phyloP scores from a whole-genome alignment of 2,888 invertebrate genomes.

The Byasa hedistus region DNA sequence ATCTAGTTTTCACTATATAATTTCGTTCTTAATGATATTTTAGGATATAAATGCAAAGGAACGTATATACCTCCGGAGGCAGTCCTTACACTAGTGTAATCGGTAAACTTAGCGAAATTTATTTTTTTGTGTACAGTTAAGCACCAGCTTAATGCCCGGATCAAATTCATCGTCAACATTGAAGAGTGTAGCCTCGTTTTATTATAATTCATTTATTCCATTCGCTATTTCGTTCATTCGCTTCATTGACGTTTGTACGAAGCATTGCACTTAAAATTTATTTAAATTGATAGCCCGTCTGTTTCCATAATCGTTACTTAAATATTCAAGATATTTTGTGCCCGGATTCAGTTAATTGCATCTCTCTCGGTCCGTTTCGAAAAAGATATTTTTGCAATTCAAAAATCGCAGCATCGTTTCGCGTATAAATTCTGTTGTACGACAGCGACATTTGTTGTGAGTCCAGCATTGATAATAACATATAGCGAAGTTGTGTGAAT shows the following conservation, averaged over 20 bases:
- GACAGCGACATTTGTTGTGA: too few species aligned
- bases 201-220: conserved; percentile 40
- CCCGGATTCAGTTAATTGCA: conserved; percentile 29
- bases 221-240: conserved; percentile 41
- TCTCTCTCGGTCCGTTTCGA: conserved; percentile 14
- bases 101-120: too few species aligned
- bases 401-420: not conserved
- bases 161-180: not conserved
- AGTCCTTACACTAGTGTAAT: too few species aligned
- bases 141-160: not conserved
- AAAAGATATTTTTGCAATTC: conserved; percentile 24
- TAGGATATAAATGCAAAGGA: too few species aligned
- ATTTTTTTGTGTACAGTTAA: too few species aligned
- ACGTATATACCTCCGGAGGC: too few species aligned
- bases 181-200: conserved; percentile 21
- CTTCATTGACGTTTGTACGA: conserved; percentile 40
- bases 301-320: conserved; percentile 30
- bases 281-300: conserved; percentile 39
- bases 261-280: conserved; percentile 46
- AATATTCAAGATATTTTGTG: conserved; percentile 34
- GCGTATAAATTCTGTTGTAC: too few species aligned
- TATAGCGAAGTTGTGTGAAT: too few species aligned
- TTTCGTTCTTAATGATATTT: too few species aligned
- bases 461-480: too few species aligned
- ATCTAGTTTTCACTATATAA: too few species aligned